Conservation (phyloP, 1,140 invertebrate species). For the Mycetomoellerius zeteki region DNA sequence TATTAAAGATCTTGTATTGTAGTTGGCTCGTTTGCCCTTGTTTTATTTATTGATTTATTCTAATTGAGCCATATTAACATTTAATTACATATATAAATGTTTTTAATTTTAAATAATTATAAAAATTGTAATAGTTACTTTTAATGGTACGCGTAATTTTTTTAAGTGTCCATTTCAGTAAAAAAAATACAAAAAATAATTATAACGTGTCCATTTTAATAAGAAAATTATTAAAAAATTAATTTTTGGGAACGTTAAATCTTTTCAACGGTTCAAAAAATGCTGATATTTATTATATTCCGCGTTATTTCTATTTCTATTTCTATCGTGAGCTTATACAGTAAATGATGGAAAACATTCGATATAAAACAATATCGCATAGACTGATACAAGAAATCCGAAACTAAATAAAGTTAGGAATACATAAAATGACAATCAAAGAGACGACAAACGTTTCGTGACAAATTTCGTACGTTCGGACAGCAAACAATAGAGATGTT, state of each 20-base stretch:
- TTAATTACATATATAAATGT: not conserved
- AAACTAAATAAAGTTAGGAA: not conserved
- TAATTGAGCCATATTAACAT: no score
- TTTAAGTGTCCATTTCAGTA: not conserved
- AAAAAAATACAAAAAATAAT: no score
- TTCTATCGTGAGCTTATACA: not conserved
- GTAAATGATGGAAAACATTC: not conserved
- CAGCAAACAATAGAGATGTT: slow-evolving; percentile 33
- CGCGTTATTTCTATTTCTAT: not conserved
- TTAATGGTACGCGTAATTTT: not conserved
- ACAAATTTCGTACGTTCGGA: not conserved
- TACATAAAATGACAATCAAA: no score
- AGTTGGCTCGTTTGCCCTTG: no score
- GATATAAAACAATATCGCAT: not conserved
- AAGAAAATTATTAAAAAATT: not conserved
- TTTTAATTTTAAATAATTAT: not conserved
- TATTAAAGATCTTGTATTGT: no score
- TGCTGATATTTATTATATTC: not conserved
- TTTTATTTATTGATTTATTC: no score
- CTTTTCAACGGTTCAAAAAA: not conserved
- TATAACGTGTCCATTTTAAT: not conserved
- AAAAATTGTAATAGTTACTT: not conserved
- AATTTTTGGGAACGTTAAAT: not conserved
- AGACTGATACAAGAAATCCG: not conserved
- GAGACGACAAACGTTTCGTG: no score